Percentiles rank a stretch among this genome's conserved stretches.
These are phyloP conservation scores for Sialis fuliginosa DNA, from an alignment of 2,888 invertebrate genomes.

Conservation along the genomic window DNA sequence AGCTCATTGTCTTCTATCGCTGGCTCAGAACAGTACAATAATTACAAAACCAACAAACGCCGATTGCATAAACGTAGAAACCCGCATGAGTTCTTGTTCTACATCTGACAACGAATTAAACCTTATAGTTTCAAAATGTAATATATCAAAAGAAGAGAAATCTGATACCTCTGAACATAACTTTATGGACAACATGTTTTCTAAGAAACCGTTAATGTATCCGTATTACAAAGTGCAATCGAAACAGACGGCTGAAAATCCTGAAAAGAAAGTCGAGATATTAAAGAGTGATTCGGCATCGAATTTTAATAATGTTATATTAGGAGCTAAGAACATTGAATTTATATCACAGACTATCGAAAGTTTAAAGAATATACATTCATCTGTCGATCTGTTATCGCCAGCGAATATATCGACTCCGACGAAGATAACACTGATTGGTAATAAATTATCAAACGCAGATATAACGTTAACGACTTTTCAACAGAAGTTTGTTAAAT, in stretches of 20 bases:
- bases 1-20: constrained; percentile 60
- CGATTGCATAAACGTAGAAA: constrained; percentile 1
- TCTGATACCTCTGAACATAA: constrained; percentile 8
- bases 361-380: background rate
- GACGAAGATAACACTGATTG: constrained; percentile 4
- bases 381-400: background rate
- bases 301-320: constrained; percentile 3
- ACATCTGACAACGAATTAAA: constrained; percentile 7
- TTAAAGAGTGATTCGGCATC: constrained; percentile 1
- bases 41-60: constrained; percentile 5
- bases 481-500: constrained; percentile 5
- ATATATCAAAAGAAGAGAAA: constrained; percentile 7
- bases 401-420: constrained; percentile 2
- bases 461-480: constrained; percentile 3
- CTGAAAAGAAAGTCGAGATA: constrained; percentile 3
- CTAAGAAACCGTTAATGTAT: constrained; percentile 46
- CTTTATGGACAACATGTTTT: constrained; percentile 25
- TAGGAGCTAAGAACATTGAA: constrained; percentile 4
- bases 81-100: constrained; percentile 7
- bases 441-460: constrained; percentile 3
- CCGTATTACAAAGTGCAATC: constrained; percentile 36
- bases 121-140: background rate
- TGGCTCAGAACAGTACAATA: constrained; percentile 37
- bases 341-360: background rate
- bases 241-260: constrained; percentile 15